phyloP scores from a whole-genome alignment of 2,888 invertebrate genomes.

The Unio pictorum region DNA sequence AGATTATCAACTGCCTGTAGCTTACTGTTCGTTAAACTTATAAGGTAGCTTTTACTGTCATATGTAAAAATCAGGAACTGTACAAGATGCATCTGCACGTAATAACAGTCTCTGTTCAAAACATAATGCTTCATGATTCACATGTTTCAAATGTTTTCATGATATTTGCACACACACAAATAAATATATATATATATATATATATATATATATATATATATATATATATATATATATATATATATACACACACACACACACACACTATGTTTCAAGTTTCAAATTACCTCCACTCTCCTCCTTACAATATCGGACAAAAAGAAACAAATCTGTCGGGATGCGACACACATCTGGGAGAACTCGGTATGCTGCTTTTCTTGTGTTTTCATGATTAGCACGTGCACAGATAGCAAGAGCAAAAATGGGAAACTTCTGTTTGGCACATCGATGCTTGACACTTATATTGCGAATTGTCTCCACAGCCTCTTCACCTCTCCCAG shows the following conservation, averaged over 20 bases:
- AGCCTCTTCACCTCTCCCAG: conserved; percentile 61
- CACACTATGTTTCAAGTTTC: not conserved
- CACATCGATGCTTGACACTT: not conserved
- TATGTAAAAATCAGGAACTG: no score
- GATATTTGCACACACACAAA: no score
- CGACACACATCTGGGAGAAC: conserved; percentile 76
- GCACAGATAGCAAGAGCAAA: conserved; percentile 80
- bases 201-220: no score
- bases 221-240: no score
- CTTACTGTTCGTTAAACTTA: no score
- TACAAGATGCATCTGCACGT: no score
- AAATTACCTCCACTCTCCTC: conserved; percentile 60
- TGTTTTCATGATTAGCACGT: conserved; percentile 65
- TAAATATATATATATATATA: no score
- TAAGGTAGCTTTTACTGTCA: no score
- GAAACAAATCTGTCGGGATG: conserved; percentile 78
- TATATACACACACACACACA: not conserved
- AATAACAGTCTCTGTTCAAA: no score
- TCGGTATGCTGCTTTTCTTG: conserved; percentile 75
- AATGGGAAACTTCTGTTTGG: conserved; percentile 67
- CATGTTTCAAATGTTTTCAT: no score
- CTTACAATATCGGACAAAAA: conserved; percentile 77
- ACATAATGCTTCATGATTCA: no score
- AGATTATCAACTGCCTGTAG: no score
- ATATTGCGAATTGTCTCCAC: conserved; percentile 50